Evolutionary conservation across 2,113 vertebrate genomes (phyloP), one percentile per base, ranked within the genome.

Genomic region (Elephas maximus): DNA sequence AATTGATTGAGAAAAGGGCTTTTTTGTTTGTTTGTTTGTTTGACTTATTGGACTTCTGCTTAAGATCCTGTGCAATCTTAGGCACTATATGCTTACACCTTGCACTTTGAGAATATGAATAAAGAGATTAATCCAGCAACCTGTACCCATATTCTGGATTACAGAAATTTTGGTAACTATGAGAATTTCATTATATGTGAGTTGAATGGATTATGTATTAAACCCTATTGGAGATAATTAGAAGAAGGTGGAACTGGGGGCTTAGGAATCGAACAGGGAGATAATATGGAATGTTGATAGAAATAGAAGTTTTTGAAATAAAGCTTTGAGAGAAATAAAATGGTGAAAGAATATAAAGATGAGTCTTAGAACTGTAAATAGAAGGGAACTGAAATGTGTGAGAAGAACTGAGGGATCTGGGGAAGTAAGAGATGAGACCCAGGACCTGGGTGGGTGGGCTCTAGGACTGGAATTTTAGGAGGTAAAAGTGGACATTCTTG

Each of bases 231-330:
- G 23, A 83, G 41, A 80, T 73, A 88, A 76, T 87, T 88, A 74
- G 48, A 63, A 79, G 84, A 91, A 88, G 44, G 65, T 93, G 53
- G 24, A 88, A 26, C 45, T 71, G 41, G 41, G 33, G 41, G 51
- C 11, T 94, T 91, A 95, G 84, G 45, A 97, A 93, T 71, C 48
- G 60, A 91, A 88, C 82, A 79, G 48, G 30, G 93, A 90, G 51
- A 41, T 41, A 45, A 63, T 88, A 79, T 71, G 37, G 57, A 65
- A 80, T 33, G 24, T 83, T 86, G 78, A 76, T 89, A 85, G 65
- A 62, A 89, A 95, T 51, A 88, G 33, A 94, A 0, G 60, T 76
- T 89, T 79, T 89, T 2, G 5, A 76, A 69, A 67, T 69, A 89
- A 74, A 76, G 33, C 48, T 92, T 94, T 94, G 63, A 60, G 57